phyloP scores from a whole-genome alignment of 2,888 invertebrate genomes.

The Hemithea aestivaria region DNA sequence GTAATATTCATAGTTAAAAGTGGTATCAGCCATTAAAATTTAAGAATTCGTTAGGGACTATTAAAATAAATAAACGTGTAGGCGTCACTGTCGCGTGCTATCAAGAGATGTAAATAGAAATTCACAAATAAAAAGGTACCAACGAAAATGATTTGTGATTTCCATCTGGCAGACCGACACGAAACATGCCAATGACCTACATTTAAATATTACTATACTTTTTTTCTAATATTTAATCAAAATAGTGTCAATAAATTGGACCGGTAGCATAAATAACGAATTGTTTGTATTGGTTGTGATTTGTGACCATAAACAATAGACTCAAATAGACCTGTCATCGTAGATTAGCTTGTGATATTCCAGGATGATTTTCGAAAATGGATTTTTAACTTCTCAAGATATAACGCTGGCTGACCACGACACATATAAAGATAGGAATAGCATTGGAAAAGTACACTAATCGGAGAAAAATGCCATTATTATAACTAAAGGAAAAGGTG shows the following conservation, averaged over 20 bases:
- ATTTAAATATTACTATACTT: conserved; percentile 8
- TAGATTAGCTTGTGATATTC: conserved; percentile 27
- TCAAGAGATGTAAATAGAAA: conserved; percentile 29
- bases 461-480: too few relatives aligned
- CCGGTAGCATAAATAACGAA: conserved; percentile 25
- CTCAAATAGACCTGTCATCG: too few relatives aligned
- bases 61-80: conserved; percentile 33
- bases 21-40: too few relatives aligned
- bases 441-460: too few relatives aligned
- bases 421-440: too few relatives aligned
- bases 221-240: conserved; percentile 9
- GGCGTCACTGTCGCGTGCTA: conserved; percentile 30
- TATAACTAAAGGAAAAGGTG: too few relatives aligned
- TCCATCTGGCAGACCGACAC: conserved; percentile 5
- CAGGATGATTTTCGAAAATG: too few relatives aligned
- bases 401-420: too few relatives aligned
- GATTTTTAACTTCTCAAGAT: too few relatives aligned
- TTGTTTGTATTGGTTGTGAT: conserved; percentile 25
- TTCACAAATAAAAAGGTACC: conserved; percentile 10
- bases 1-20: too few relatives aligned
- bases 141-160: conserved; percentile 18
- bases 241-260: conserved; percentile 22
- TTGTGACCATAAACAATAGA: too few relatives aligned
- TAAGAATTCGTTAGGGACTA: too few relatives aligned
- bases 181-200: conserved; percentile 17